phyloP scores from a whole-genome alignment of 2,888 invertebrate species.

The Bedellia somnulentella region DNA sequence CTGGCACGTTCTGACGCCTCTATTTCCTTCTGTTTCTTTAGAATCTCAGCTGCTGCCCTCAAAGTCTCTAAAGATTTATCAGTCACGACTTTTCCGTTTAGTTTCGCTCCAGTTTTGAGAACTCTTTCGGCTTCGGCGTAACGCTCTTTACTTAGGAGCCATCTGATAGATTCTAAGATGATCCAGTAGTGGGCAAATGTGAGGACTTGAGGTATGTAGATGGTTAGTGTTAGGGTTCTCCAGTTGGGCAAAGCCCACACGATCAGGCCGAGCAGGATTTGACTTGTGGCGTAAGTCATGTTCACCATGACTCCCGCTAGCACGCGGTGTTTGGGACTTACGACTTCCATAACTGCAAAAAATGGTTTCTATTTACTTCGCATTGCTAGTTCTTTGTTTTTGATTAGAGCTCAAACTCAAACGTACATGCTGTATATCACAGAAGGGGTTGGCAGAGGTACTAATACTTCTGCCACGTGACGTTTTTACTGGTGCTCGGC shows the following conservation, averaged over 20 bases:
- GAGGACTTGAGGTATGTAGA: constrained; percentile 72
- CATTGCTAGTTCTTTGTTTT: too few relatives aligned
- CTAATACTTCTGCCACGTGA: too few relatives aligned
- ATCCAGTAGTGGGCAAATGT: constrained; percentile 71
- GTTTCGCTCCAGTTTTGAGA: constrained; percentile 60
- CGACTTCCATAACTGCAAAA: constrained; percentile 72
- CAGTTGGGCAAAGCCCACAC: constrained; percentile 73
- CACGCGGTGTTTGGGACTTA: constrained; percentile 73
- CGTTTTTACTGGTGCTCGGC: too few relatives aligned
- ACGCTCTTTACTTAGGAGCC: constrained; percentile 73
- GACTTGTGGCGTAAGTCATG: constrained; percentile 73
- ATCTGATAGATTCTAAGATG: constrained; percentile 74
- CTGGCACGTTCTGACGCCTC: constrained; percentile 10
- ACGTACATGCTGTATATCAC: too few relatives aligned
- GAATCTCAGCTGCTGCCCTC: constrained; percentile 16
- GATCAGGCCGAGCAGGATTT: constrained; percentile 68
- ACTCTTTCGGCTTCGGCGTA: constrained; percentile 65
- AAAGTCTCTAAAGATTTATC: constrained; percentile 24
- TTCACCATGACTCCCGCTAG: constrained; percentile 73
- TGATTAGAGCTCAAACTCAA: too few relatives aligned
- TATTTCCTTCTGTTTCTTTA: constrained; percentile 15
- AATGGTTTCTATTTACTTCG: too few relatives aligned
- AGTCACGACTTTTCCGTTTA: constrained; percentile 48
- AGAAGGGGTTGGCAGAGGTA: too few relatives aligned
- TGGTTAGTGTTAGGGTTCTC: constrained; percentile 66